Evolutionary conservation across 1,140 invertebrate genomes (phyloP), one percentile per base, ranked within the genome.

Genomic region (Phenacoccus solenopsis): DNA sequence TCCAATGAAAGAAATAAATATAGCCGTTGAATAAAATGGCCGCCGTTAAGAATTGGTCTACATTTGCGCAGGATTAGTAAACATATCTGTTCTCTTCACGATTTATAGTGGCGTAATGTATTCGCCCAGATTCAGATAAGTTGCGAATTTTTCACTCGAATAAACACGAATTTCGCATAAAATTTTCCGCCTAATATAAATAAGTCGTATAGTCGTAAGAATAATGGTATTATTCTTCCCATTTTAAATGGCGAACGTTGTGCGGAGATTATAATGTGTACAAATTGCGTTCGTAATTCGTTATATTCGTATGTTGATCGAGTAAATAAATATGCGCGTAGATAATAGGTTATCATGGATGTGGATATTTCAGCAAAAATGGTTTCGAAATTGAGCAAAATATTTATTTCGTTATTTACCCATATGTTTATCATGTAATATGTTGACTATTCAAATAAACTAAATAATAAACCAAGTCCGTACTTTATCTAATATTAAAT

Each of bases 1-100:
- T 49, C 38, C 5, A 49, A 49, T 49, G 38, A 49, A 49, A 49
- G 38, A 49, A 9, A 49, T 49, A 49, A 49, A 49, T 49, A 49
- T 49, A 49, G 38, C 38, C 38, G 38, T 49, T 49, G 38, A 49
- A 49, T n/a, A 49, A 49, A 49, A 49, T 49, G 38, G 38, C 38
- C 16, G 38, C 38, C 20, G 16, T n/a, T n/a, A n/a, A n/a, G 20
- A 49, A 49, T 49, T n/a, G 38, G 38, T 49, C 5, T 16, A 49
- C 38, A 49, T 49, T 49, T 49, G 38, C 38, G 38, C 38, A 49
- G 38, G 38, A 49, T 49, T 49, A 49, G 16, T n/a, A 49, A 49
- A 49, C 38, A 49, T 49, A 49, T 49, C 38, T 49, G 38, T n/a
- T 49, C 38, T 49, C 16, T 10, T 49, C n/a, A n/a, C 38, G 38